Conservation (phyloP, 2,113 vertebrate species). For the Himantopus leucocephalus region DNA sequence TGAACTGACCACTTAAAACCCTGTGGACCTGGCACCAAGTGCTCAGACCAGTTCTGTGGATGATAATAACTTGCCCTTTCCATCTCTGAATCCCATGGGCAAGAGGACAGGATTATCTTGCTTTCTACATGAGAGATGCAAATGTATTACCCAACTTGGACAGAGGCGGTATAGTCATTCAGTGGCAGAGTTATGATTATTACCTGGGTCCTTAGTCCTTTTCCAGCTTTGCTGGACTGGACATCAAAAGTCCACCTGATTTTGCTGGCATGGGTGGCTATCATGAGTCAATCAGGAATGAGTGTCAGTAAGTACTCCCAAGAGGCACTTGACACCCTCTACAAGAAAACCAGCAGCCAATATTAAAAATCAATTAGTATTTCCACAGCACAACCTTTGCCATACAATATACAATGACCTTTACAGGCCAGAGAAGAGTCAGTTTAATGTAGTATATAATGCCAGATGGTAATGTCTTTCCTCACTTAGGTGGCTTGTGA, state of each 20-base stretch:
- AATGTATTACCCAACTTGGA: neutral
- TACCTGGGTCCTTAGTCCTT: neutral
- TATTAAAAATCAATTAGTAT: constrained; percentile 44
- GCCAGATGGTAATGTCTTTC: constrained; percentile 39
- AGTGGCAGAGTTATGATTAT: neutral
- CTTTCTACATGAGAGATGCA: neutral
- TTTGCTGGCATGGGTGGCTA: neutral
- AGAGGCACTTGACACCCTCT: neutral
- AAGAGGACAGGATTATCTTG: neutral
- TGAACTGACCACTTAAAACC: neutral
- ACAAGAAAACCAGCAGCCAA: neutral
- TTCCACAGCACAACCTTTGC: constrained; percentile 1
- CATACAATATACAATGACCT: constrained; percentile 28
- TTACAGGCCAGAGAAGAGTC: constrained; percentile 20
- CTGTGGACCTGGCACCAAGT: neutral
- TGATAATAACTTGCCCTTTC: neutral
- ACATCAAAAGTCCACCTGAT: neutral
- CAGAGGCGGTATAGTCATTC: neutral
- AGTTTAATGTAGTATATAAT: constrained; percentile 52
- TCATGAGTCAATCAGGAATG: neutral
- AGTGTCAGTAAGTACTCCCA: neutral
- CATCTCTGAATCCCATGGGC: neutral
- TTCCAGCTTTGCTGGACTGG: neutral
- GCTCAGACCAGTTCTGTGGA: neutral
- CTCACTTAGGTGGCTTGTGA: constrained; percentile 20